Evolutionary conservation across 2,113 vertebrate species (phyloP).

Genomic region (Antechinus flavipes): DNA sequence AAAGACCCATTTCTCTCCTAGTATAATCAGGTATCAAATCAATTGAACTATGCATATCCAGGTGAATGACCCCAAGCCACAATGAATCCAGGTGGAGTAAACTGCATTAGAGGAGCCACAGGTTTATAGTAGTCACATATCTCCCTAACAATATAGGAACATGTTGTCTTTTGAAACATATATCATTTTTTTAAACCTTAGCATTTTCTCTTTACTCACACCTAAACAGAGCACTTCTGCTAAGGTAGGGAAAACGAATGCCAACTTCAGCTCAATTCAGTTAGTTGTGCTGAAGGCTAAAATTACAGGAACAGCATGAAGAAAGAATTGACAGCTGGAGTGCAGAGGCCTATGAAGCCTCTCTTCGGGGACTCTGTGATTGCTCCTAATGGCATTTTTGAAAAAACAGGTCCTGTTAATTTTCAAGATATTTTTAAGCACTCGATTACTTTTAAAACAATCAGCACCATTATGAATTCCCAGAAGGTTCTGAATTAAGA

Average conservation of each 20-base stretch:
- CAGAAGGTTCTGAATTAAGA: constrained; percentile 70
- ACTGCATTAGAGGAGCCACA: not conserved
- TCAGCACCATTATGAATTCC: constrained; percentile 57
- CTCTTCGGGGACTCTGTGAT: constrained; percentile 58
- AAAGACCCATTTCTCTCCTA: not conserved
- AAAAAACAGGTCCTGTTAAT: constrained; percentile 63
- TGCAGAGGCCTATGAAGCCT: constrained; percentile 58
- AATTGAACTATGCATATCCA: not conserved
- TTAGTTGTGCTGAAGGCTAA: constrained; percentile 73
- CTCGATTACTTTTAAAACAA: constrained; percentile 68
- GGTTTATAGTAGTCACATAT: constrained; percentile 4
- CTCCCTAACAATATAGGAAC: constrained; percentile 51
- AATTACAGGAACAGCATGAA: constrained; percentile 68
- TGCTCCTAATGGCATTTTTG: constrained; percentile 64
- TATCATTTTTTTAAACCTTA: constrained; percentile 50
- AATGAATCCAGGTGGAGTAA: constrained; percentile 1
- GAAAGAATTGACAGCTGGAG: constrained; percentile 74
- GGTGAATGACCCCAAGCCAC: not conserved
- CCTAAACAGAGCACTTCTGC: constrained; percentile 61
- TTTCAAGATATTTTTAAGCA: constrained; percentile 76
- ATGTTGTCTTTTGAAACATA: constrained; percentile 50
- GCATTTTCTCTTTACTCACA: constrained; percentile 67
- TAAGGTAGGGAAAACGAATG: constrained; percentile 64
- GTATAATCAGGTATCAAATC: not conserved
- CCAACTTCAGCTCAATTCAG: constrained; percentile 67